phyloP scores from a whole-genome alignment of 2,113 vertebrate species.

The Chrysemys picta region DNA sequence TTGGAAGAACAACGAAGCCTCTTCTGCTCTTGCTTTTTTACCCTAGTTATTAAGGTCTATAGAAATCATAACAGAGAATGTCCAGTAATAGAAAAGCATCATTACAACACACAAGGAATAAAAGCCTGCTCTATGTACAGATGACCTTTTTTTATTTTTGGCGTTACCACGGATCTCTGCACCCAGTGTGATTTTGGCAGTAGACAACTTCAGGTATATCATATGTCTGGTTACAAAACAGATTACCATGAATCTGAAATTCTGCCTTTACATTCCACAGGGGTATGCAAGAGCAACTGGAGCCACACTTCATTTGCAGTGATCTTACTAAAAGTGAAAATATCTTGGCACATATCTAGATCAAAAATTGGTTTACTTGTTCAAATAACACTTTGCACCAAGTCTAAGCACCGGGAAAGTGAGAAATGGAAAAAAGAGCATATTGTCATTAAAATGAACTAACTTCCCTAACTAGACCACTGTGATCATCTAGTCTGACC shows the following conservation, averaged over 20 bases:
- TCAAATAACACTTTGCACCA: background rate
- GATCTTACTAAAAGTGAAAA: slow-evolving; percentile 7
- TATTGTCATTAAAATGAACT: background rate
- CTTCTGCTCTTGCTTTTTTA: background rate
- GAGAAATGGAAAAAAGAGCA: background rate
- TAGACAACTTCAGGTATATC: background rate
- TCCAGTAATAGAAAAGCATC: background rate
- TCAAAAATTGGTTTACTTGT: background rate
- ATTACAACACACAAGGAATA: slow-evolving; percentile 4
- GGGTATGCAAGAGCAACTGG: background rate
- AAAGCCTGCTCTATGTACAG: background rate
- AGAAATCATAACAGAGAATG: background rate
- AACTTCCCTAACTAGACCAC: background rate
- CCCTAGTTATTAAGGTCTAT: background rate
- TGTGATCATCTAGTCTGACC: too few species aligned
- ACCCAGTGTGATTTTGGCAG: slow-evolving; percentile 20
- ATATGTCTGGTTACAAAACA: background rate
- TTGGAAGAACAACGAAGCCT: background rate
- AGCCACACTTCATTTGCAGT: background rate
- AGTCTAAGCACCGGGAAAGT: background rate
- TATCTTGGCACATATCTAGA: background rate
- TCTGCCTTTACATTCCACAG: background rate
- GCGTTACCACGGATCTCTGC: background rate
- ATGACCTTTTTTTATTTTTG: background rate
- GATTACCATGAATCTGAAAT: slow-evolving; percentile 28